phyloP scores from a whole-genome alignment of 2,113 vertebrate genomes.

The Neogale vison region DNA sequence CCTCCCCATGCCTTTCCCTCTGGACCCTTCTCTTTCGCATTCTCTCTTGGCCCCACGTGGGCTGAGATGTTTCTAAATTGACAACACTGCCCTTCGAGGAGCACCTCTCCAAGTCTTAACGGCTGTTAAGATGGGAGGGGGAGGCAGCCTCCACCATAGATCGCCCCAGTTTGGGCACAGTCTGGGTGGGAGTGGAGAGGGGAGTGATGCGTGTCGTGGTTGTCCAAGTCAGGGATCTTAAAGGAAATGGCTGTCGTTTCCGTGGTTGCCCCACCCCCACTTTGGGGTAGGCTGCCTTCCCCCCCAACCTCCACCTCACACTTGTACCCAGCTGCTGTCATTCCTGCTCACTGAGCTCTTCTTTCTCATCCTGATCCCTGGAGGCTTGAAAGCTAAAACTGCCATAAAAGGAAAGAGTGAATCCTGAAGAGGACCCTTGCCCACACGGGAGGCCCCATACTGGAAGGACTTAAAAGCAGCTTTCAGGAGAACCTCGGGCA shows the following conservation, averaged over 20 bases:
- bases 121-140: background rate
- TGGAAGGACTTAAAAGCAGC: background rate
- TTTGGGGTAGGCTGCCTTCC: background rate
- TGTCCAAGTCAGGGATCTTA: background rate
- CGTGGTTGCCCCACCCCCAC: background rate
- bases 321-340: conserved; percentile 44
- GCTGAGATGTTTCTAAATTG: conserved; percentile 9
- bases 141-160: background rate
- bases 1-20: background rate
- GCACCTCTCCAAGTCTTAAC: background rate
- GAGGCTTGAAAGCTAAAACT: background rate
- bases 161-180: background rate
- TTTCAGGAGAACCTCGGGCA: background rate
- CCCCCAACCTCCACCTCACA: background rate
- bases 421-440: background rate
- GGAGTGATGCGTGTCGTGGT: background rate
- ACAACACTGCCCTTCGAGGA: background rate
- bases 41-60: background rate
- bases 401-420: background rate
- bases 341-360: conserved; percentile 47
- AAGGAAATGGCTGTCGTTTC: background rate
- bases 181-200: background rate
- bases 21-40: conserved; percentile 58
- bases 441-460: background rate
- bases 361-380: background rate